Evolutionary conservation across 2,113 vertebrate genomes (phyloP).

Genomic region (Poeciliopsis occidentalis): DNA sequence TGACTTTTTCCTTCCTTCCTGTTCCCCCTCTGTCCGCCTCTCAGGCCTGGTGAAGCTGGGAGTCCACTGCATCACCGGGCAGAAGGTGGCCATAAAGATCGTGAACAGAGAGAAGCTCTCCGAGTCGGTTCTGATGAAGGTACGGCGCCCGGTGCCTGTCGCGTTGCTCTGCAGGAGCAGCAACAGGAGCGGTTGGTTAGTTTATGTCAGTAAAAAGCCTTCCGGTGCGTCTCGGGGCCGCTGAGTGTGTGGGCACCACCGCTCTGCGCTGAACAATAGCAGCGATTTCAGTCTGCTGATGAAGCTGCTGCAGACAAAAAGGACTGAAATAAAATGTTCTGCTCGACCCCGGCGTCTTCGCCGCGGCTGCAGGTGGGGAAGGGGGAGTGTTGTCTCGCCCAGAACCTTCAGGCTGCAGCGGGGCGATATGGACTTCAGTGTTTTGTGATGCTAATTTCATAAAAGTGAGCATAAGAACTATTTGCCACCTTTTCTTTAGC

Average conservation of each 20-base stretch:
- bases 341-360: neutral
- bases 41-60: slow-evolving; percentile 93
- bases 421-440: too few relatives aligned
- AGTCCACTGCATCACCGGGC: slow-evolving; percentile 93
- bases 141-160: slow-evolving; percentile 21
- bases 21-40: slow-evolving; percentile 24
- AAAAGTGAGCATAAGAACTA: too few relatives aligned
- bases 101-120: slow-evolving; percentile 98
- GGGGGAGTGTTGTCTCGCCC: neutral
- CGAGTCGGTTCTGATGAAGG: slow-evolving; percentile 92
- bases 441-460: neutral
- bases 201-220: slow-evolving; percentile 47
- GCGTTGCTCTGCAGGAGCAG: slow-evolving; percentile 16
- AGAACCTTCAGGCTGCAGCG: too few relatives aligned
- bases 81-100: slow-evolving; percentile 98
- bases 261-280: slow-evolving; percentile 47
- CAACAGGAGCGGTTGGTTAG: slow-evolving; percentile 24
- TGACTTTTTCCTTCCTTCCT: slow-evolving; percentile 48
- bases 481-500: too few relatives aligned
- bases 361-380: neutral
- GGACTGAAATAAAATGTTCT: slow-evolving; percentile 4
- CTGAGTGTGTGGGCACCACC: slow-evolving; percentile 58
- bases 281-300: slow-evolving; percentile 53
- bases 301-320: slow-evolving; percentile 28
- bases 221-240: slow-evolving; percentile 36